phyloP scores from a whole-genome alignment of 2,797 vertebrate species.

The Argentina silus region DNA sequence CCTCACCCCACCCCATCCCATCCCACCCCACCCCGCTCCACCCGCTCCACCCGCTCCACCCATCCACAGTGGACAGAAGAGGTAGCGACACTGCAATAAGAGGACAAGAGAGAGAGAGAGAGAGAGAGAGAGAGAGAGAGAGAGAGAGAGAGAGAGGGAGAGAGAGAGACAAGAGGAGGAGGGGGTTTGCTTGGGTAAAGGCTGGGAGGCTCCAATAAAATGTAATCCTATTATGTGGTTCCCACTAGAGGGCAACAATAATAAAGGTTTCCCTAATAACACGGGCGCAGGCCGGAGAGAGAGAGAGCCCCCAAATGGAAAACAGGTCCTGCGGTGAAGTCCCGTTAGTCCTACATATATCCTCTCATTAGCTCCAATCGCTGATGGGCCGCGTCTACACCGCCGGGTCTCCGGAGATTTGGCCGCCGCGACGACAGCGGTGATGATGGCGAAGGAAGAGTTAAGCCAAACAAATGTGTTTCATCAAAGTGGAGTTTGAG shows the following conservation, averaged over 20 bases:
- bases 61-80: slow-evolving; percentile 63
- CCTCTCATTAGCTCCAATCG: slow-evolving; percentile 78
- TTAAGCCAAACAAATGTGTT: slow-evolving; percentile 86
- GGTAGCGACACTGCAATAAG: slow-evolving; percentile 63
- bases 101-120: slow-evolving; percentile 20
- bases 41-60: slow-evolving; percentile 40
- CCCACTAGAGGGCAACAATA: slow-evolving; percentile 85
- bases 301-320: slow-evolving; percentile 71
- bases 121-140: slow-evolving; percentile 45
- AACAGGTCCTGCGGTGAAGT: slow-evolving; percentile 78
- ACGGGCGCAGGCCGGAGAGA: slow-evolving; percentile 68
- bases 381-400: slow-evolving; percentile 76
- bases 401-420: slow-evolving; percentile 70
- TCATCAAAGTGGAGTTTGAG: slow-evolving; percentile 81
- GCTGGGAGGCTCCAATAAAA: slow-evolving; percentile 85
- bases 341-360: slow-evolving; percentile 79
- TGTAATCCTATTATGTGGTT: slow-evolving; percentile 85
- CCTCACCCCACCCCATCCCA: background rate
- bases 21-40: slow-evolving; percentile 20
- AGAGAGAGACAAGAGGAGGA: slow-evolving; percentile 66
- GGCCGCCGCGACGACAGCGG: slow-evolving; percentile 16
- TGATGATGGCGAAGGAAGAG: slow-evolving; percentile 70
- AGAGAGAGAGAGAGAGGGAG: slow-evolving; percentile 63
- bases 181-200: slow-evolving; percentile 62
- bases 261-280: slow-evolving; percentile 87